phyloP scores from a whole-genome alignment of 2,888 invertebrate genomes.

The Athetis lepigone region DNA sequence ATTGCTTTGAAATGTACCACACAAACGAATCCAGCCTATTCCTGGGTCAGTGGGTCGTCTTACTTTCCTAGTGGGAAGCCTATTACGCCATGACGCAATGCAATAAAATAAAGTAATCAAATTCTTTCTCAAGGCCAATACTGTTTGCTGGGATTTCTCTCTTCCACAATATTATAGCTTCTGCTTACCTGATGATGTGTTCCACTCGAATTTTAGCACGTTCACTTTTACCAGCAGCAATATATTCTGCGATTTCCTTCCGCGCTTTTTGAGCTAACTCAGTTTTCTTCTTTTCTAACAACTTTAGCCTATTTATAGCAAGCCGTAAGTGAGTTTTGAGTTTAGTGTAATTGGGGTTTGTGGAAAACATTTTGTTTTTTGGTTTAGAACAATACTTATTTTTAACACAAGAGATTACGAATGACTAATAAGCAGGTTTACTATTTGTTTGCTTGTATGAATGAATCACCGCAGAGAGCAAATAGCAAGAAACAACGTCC shows the following conservation, averaged over 20 bases:
- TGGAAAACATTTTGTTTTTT: constrained; percentile 94
- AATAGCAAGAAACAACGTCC: neutral
- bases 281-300: constrained; percentile 99
- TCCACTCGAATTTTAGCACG: constrained; percentile 99
- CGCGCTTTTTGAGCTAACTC: constrained; percentile 98
- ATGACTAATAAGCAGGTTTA: constrained; percentile 62
- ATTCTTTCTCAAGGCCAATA: constrained; percentile 36
- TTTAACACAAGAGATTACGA: constrained; percentile 33
- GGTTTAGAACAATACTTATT: constrained; percentile 41
- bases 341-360: constrained; percentile 98
- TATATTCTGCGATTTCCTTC: constrained; percentile 99
- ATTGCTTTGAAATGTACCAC: neutral
- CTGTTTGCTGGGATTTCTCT: constrained; percentile 24
- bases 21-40: constrained; percentile 9
- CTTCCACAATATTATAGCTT: neutral
- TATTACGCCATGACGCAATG: constrained; percentile 55
- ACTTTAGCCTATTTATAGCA: constrained; percentile 97
- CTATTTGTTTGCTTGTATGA: constrained; percentile 62
- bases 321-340: constrained; percentile 98
- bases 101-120: constrained; percentile 38
- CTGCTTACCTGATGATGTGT: constrained; percentile 96
- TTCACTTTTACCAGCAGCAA: constrained; percentile 95
- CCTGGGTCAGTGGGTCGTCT: no score
- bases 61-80: constrained; percentile 15
- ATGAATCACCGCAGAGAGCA: constrained; percentile 53